Conservation (phyloP, 2,888 invertebrate species). For the Drosophila aldrichi region DNA sequence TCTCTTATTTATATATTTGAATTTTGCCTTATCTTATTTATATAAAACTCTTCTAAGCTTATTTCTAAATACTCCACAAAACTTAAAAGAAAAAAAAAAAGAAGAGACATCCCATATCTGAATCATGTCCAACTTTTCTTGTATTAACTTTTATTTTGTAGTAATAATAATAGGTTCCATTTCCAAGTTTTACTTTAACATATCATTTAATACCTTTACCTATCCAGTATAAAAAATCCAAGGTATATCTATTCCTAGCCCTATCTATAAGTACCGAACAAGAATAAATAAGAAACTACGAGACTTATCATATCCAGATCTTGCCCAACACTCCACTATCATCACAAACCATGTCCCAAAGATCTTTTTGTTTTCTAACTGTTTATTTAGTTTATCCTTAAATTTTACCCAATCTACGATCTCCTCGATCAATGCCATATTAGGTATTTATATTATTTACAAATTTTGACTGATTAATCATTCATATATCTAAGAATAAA, state of each 20-base stretch:
- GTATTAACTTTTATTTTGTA: neutral
- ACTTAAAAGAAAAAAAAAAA: neutral
- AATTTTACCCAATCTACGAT: conserved; percentile 37
- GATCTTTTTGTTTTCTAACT: conserved; percentile 38
- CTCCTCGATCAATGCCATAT: conserved; percentile 59
- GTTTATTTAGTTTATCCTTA: conserved; percentile 33
- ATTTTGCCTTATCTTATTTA: neutral
- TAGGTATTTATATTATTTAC: conserved; percentile 53
- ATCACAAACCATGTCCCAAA: conserved; percentile 24
- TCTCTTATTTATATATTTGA: conserved; percentile 13
- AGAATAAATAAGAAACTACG: no score
- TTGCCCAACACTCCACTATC: conserved; percentile 29
- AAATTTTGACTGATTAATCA: conserved; percentile 56
- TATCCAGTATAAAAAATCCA: neutral
- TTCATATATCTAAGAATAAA: conserved; percentile 22
- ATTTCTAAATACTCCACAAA: neutral
- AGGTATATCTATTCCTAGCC: neutral
- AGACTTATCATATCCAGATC: conserved; percentile 5
- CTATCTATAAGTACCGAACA: neutral
- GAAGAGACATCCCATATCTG: neutral
- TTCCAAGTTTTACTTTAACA: neutral
- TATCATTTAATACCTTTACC: neutral
- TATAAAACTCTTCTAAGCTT: neutral
- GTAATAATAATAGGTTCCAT: neutral
- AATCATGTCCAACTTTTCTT: neutral